Evolutionary conservation across 2,888 invertebrate species (phyloP), one percentile per base, ranked within the genome.

Genomic region (Drosophila glabriapex): DNA sequence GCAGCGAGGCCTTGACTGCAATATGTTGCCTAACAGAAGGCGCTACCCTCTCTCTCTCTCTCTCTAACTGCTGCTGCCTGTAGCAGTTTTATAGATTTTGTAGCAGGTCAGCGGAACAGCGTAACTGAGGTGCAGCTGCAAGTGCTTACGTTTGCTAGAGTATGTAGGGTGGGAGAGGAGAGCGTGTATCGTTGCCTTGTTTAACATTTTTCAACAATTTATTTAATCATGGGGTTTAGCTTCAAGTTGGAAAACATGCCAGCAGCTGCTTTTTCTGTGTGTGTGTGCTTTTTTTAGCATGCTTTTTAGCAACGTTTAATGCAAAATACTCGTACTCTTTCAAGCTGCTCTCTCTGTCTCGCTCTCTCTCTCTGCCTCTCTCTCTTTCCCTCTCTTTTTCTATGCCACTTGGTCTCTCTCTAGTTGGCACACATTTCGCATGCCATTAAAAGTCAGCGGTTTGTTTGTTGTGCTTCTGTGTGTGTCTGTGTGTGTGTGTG

Each of bases 1-100:
- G 87, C 85, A 89, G 90, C 77, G 78, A 86, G 91, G 90, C 87
- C 91, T 88, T 88, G 87, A 88, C 90, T 90, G 88, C 90, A 87
- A 85, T 91, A 90, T 83, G 85, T 89, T 85, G 85, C 90, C 86
- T 72, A 83, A 85, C 90, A 85, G 82, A 74, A 62, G 83, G 85
- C 86, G 68, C 62, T 16, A 6, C 60, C 12, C 28, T 2, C 56
- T 14, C 35, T 25, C 12, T 50, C 14, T 56, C 33, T 4, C 22
- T 55, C 39, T 41, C 60, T 28, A 35, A 35, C 14, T 35, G 14
- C 14, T 35, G 35, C 35, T 35, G 35, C 35, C 52, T 16, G 58
- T 71, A 72, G 74, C 73, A 76, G 82, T 89, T 85, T 89, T 87
- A 86, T 87, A 80, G 89, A 87, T 85, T 90, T 90, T 88, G 28